These are phyloP conservation scores for Sorex araneus DNA, from an alignment of 2,113 vertebrate species.

Conservation along the genomic window DNA sequence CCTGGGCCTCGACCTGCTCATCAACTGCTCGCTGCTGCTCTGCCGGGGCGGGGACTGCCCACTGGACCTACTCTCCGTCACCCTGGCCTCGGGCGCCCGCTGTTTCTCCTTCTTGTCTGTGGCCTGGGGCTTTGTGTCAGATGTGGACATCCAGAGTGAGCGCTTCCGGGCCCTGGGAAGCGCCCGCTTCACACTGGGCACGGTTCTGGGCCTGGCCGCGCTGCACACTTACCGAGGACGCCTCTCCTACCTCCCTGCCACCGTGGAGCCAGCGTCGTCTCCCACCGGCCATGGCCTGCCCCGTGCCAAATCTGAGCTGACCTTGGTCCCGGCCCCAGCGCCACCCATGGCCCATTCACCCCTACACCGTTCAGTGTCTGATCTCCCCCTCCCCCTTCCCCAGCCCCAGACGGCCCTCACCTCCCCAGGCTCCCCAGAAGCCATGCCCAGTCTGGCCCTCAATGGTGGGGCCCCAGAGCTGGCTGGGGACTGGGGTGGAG, in stretches of 20 bases:
- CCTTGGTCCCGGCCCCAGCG: slow-evolving; percentile 87
- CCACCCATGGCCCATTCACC: slow-evolving; percentile 89
- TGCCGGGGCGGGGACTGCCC: slow-evolving; percentile 92
- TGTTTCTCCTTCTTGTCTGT: slow-evolving; percentile 95
- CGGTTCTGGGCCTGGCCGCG: slow-evolving; percentile 92
- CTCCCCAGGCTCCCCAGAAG: slow-evolving; percentile 84
- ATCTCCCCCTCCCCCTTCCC: slow-evolving; percentile 89
- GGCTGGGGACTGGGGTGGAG: slow-evolving; percentile 62
- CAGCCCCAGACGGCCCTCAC: slow-evolving; percentile 52
- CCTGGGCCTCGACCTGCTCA: slow-evolving; percentile 93
- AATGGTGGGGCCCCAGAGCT: slow-evolving; percentile 75
- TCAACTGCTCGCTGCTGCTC: slow-evolving; percentile 95
- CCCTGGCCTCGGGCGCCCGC: slow-evolving; percentile 89
- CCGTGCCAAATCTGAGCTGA: slow-evolving; percentile 90
- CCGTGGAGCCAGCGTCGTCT: slow-evolving; percentile 83
- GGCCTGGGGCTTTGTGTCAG: slow-evolving; percentile 96
- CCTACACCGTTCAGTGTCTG: slow-evolving; percentile 94
- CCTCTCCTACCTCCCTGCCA: slow-evolving; percentile 93
- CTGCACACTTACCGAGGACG: slow-evolving; percentile 95
- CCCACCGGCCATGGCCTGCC: slow-evolving; percentile 85
- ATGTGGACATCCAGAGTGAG: slow-evolving; percentile 96
- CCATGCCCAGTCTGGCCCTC: slow-evolving; percentile 85
- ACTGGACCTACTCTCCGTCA: slow-evolving; percentile 95
- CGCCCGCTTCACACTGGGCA: slow-evolving; percentile 94
- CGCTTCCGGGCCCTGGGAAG: slow-evolving; percentile 94